phyloP scores from a whole-genome alignment of 2,113 vertebrate species.

The Bos taurus region DNA sequence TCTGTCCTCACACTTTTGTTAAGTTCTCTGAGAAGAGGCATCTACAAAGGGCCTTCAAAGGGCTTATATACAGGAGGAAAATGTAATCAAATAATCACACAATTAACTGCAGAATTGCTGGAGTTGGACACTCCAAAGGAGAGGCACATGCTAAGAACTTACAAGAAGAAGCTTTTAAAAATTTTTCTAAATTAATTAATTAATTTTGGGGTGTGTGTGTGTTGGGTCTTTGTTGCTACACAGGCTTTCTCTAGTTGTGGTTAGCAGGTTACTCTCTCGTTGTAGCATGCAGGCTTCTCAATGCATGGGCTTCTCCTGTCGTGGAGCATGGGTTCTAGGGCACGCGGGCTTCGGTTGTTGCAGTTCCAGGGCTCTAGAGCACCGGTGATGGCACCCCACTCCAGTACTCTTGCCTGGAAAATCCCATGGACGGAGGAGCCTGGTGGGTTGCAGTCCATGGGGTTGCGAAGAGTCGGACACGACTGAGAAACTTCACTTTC shows the following conservation, averaged over 20 bases:
- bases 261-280: not conserved
- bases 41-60: not conserved
- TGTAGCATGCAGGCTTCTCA: not conserved
- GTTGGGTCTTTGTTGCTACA: not conserved
- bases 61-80: not conserved
- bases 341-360: accelerated
- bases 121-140: not conserved
- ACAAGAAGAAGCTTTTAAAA: not conserved
- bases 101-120: not conserved
- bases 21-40: not conserved
- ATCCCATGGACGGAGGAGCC: too few relatives aligned
- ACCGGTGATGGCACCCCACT: not conserved
- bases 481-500: too few relatives aligned
- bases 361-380: not conserved
- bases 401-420: too few relatives aligned
- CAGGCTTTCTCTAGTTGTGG: not conserved
- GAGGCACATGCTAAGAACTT: too few relatives aligned
- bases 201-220: accelerated
- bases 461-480: too few relatives aligned
- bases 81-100: not conserved
- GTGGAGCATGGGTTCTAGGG: accelerated
- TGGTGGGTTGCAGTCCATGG: too few relatives aligned
- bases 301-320: not conserved
- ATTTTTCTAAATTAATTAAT: not conserved
- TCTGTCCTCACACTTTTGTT: not conserved